Evolutionary conservation across 2,888 invertebrate species (phyloP).

Genomic region (Rhamnusium bicolor): DNA sequence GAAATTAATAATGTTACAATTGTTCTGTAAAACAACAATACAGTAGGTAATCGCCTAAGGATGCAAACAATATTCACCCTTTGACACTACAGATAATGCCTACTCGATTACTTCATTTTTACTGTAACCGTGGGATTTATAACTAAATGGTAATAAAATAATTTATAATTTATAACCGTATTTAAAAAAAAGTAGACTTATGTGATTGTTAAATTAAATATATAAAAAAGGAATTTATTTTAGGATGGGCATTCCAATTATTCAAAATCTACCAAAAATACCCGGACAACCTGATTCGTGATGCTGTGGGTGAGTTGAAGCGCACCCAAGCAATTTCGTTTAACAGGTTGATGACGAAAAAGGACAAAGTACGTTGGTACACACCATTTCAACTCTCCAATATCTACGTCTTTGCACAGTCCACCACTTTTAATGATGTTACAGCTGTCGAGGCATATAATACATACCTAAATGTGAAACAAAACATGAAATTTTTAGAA

Average conservation of each 20-base stretch:
- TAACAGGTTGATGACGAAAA: constrained; percentile 52
- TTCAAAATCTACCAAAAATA: constrained; percentile 83
- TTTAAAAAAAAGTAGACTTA: too few species aligned
- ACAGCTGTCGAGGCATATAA: constrained; percentile 54
- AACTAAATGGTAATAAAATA: too few species aligned
- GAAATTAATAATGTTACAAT: too few species aligned
- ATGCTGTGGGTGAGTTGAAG: constrained; percentile 76
- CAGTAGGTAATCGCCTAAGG: too few species aligned
- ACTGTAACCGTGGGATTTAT: too few species aligned
- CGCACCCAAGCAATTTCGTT: constrained; percentile 46
- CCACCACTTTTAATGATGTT: constrained; percentile 49
- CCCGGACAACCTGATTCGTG: constrained; percentile 77
- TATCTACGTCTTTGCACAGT: constrained; percentile 68
- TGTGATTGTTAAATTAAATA: too few species aligned
- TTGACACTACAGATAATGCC: too few species aligned
- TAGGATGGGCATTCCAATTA: constrained; percentile 78
- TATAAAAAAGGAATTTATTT: too few species aligned
- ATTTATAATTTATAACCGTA: too few species aligned
- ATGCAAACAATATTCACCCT: too few species aligned
- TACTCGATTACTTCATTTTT: too few species aligned
- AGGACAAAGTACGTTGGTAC: constrained; percentile 42
- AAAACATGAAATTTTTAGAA: constrained; percentile 26
- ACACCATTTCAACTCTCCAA: constrained; percentile 69
- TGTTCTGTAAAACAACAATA: too few species aligned
- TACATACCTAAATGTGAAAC: constrained; percentile 40